phyloP scores from a whole-genome alignment of 2,888 invertebrate genomes.

The Gnatocerus cornutus region DNA sequence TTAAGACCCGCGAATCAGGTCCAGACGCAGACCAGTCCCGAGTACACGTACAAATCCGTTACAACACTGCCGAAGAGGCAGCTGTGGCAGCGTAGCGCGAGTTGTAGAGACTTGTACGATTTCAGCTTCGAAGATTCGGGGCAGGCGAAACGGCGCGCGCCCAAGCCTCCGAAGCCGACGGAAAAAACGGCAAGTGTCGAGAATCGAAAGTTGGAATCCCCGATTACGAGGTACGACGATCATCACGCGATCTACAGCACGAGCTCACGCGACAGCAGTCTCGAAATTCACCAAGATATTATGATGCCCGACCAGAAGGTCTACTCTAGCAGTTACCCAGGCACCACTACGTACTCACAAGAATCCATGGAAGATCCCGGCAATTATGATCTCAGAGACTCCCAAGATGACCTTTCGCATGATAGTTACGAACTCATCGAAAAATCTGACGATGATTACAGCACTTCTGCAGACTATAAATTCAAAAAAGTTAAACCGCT shows the following conservation, averaged over 20 bases:
- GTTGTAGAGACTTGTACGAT: slow-evolving; percentile 87
- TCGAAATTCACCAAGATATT: slow-evolving; percentile 81
- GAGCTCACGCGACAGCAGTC: slow-evolving; percentile 76
- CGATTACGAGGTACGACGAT: slow-evolving; percentile 83
- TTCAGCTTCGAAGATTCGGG: slow-evolving; percentile 83
- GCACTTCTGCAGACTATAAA: slow-evolving; percentile 69
- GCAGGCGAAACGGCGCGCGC: slow-evolving; percentile 75
- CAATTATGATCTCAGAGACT: slow-evolving; percentile 78
- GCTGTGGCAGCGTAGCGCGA: slow-evolving; percentile 86
- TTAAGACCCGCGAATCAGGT: slow-evolving; percentile 47
- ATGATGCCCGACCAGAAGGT: slow-evolving; percentile 80
- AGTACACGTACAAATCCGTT: slow-evolving; percentile 60
- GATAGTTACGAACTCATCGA: slow-evolving; percentile 91
- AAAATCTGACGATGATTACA: slow-evolving; percentile 81
- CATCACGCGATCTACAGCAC: slow-evolving; percentile 77
- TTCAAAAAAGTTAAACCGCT: slow-evolving; percentile 63
- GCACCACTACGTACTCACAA: slow-evolving; percentile 79
- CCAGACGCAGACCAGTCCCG: slow-evolving; percentile 62
- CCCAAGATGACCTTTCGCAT: slow-evolving; percentile 90
- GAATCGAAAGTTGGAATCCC: slow-evolving; percentile 77
- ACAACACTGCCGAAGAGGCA: slow-evolving; percentile 71
- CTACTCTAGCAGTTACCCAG: slow-evolving; percentile 91
- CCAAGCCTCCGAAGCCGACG: slow-evolving; percentile 71
- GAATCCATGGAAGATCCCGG: slow-evolving; percentile 79
- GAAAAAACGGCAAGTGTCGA: slow-evolving; percentile 65